Conservation (phyloP, 2,888 invertebrate genomes). For the Apamea crenata region DNA sequence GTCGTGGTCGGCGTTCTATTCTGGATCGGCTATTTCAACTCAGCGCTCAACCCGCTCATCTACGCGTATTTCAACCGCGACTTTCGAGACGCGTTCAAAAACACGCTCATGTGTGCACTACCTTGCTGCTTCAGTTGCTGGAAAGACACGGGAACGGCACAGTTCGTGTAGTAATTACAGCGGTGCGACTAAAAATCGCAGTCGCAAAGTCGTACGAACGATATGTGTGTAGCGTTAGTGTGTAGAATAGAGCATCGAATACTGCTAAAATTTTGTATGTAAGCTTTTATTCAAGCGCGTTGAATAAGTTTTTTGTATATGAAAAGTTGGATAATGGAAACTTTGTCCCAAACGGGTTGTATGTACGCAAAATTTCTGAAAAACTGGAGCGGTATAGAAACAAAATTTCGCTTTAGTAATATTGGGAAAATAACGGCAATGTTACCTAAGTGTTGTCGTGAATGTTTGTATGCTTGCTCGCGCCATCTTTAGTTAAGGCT, state of each 20-base stretch:
- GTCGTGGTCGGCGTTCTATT: constrained; percentile 97
- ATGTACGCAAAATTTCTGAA: constrained; percentile 1
- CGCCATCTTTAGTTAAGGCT: constrained; percentile 30
- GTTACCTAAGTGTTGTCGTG: constrained; percentile 11
- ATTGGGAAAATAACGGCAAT: constrained; percentile 9
- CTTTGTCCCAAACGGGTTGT: constrained; percentile 1
- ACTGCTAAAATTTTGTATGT: constrained; percentile 50
- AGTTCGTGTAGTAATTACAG: constrained; percentile 88
- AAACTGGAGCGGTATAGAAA: neutral
- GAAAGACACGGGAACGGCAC: constrained; percentile 91
- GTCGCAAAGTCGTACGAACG: constrained; percentile 62
- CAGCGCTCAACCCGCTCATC: constrained; percentile 94
- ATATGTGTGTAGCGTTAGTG: constrained; percentile 55
- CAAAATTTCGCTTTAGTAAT: constrained; percentile 17
- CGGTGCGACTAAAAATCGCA: constrained; percentile 69
- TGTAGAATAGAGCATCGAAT: constrained; percentile 49
- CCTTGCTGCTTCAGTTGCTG: constrained; percentile 95
- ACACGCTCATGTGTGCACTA: constrained; percentile 95
- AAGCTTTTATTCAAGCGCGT: constrained; percentile 39
- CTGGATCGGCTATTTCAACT: constrained; percentile 97
- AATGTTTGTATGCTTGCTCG: neutral
- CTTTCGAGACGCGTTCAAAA: constrained; percentile 98
- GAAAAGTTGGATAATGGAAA: constrained; percentile 11
- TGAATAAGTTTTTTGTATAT: constrained; percentile 44
- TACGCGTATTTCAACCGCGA: constrained; percentile 92